phyloP scores from a whole-genome alignment of 2,797 vertebrate genomes.

The Pterois miles region DNA sequence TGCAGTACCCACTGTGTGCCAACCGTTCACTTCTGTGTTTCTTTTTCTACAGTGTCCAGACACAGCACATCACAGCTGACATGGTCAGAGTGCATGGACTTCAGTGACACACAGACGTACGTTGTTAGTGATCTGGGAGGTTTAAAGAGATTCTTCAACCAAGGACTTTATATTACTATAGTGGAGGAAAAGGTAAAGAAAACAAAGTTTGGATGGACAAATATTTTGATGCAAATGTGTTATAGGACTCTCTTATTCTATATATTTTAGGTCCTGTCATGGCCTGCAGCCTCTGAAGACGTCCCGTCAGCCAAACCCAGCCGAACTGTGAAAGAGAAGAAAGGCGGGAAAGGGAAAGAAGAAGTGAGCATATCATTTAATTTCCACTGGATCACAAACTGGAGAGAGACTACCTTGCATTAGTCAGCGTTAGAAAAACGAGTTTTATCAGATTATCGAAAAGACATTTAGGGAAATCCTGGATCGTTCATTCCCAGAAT shows the following conservation, averaged over 20 bases:
- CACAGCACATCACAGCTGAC: slow-evolving; percentile 75
- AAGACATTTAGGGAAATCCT: neutral
- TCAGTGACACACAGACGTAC: slow-evolving; percentile 72
- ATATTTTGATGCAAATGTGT: neutral
- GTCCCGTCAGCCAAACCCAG: slow-evolving; percentile 7
- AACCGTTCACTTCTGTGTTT: neutral
- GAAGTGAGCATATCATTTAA: slow-evolving; percentile 54
- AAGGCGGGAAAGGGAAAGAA: slow-evolving; percentile 55
- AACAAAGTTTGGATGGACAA: neutral
- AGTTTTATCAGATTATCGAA: neutral
- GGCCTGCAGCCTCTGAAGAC: slow-evolving; percentile 73
- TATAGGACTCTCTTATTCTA: too few species aligned
- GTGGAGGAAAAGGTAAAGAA: slow-evolving; percentile 88
- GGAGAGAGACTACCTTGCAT: neutral
- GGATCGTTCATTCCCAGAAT: neutral
- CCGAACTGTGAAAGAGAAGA: slow-evolving; percentile 54
- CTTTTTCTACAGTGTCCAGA: slow-evolving; percentile 64
- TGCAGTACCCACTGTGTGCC: neutral
- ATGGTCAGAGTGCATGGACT: slow-evolving; percentile 82
- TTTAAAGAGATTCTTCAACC: slow-evolving; percentile 85
- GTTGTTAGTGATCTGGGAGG: slow-evolving; percentile 70
- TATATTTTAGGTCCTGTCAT: slow-evolving; percentile 83
- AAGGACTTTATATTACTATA: slow-evolving; percentile 78
- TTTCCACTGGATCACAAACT: neutral
- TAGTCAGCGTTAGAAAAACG: neutral